Evolutionary conservation across 2,888 invertebrate genomes (phyloP), one percentile per base, ranked within the genome.

Genomic region (Pachymerium ferrugineum): DNA sequence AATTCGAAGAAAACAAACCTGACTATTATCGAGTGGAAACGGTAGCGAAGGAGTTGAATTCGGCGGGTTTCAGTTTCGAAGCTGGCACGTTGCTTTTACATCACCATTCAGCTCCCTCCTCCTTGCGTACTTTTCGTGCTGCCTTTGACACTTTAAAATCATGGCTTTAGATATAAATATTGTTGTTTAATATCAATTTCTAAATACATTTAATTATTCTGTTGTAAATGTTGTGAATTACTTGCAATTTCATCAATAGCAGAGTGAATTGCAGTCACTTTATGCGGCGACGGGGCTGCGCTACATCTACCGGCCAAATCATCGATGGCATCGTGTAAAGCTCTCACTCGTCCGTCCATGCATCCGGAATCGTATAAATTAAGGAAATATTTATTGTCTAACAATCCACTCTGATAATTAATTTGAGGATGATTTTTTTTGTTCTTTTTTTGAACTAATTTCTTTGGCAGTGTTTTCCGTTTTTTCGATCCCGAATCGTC

Each of bases 301-400:
- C n/a, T n/a, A 28, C 70, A 67, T 29, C 30, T 74, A n/a, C 75
- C 72, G 30, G 77, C 78, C 72, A 78, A 70, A 35, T 78, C 76
- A 75, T 78, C 78, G 35, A 78, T 76, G 12, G 77, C 78, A 14
- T 77, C 72, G 69, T 78, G 78, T 30, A 78, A 71, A 10, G 77
- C 76, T 67, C 77, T 77, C 5, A 78, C 47, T 4, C 47, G 47
- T 19, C 47, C 47, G 47, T 70, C 35, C n/a, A 30, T 70, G 35
- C 33, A 29, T 14, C 31, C 31, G n/a, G 70, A 30, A 14, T 30
- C 29, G 31, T 70, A 54, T 19, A 19, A 16, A 54, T 19, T 19
- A 35, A 10, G 8, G 16, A 12, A 54, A 12, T 12, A 54, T n/a
- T 54, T 54, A n/a, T 54, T 16, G 16, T 6, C 62, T n/a, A n/a